Evolutionary conservation across 2,888 invertebrate genomes (phyloP).

Genomic region (Brenthis daphne): DNA sequence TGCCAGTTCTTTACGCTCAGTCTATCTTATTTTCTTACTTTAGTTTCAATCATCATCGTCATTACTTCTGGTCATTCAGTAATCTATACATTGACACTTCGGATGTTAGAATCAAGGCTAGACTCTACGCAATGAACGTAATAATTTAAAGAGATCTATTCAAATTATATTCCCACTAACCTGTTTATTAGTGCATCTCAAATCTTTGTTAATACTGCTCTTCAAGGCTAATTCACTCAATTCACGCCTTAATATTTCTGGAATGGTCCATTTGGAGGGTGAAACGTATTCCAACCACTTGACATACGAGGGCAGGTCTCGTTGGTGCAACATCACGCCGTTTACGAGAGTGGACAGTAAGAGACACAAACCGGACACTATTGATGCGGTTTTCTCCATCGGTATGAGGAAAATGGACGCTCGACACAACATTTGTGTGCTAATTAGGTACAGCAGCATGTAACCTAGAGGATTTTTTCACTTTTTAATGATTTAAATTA

Average conservation of each 20-base stretch:
- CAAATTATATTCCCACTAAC: conserved; percentile 59
- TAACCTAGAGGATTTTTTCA: conserved; percentile 77
- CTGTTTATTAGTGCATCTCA: conserved; percentile 87
- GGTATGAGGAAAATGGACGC: conserved; percentile 86
- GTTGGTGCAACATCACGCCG: conserved; percentile 86
- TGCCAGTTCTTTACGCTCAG: background rate
- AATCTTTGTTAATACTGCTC: conserved; percentile 73
- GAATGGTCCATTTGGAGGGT: conserved; percentile 88
- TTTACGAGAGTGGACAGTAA: conserved; percentile 84
- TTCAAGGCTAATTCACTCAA: conserved; percentile 84
- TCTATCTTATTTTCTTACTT: no score
- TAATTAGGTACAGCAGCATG: conserved; percentile 87
- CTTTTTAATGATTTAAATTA: background rate
- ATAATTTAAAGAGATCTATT: background rate
- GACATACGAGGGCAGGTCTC: conserved; percentile 85
- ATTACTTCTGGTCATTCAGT: no score
- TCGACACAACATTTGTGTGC: conserved; percentile 85
- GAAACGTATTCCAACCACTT: conserved; percentile 86
- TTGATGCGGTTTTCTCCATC: conserved; percentile 84
- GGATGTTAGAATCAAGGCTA: no score
- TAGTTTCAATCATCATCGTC: no score
- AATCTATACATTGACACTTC: no score
- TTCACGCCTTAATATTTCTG: conserved; percentile 85
- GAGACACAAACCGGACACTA: conserved; percentile 82
- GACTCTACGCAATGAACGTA: no score